Evolutionary conservation across 2,797 vertebrate genomes (phyloP).

Genomic region (Chaenodraco wilsoni): DNA sequence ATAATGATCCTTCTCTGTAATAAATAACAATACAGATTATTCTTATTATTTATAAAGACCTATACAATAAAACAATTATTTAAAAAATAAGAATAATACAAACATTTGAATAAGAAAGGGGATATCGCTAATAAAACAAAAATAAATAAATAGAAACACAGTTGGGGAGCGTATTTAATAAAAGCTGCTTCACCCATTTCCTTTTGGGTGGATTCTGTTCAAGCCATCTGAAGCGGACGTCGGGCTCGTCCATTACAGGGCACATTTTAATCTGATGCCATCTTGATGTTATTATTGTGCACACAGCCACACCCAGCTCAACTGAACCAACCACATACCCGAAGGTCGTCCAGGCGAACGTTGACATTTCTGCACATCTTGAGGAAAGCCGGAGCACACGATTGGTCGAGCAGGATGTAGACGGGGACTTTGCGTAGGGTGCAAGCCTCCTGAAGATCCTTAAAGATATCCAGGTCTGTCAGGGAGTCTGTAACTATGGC

Average conservation of each 20-base stretch:
- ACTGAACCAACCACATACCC: conserved; percentile 79
- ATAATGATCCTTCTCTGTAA: too few species aligned
- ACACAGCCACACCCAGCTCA: conserved; percentile 49
- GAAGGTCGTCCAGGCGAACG: conserved; percentile 88
- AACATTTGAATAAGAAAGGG: too few species aligned
- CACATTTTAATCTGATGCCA: conserved; percentile 26
- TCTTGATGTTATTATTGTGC: conserved; percentile 25
- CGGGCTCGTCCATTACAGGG: neutral
- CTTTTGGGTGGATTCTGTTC: too few species aligned
- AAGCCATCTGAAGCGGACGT: too few species aligned
- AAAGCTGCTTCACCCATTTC: too few species aligned
- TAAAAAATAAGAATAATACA: too few species aligned
- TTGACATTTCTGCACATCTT: conserved; percentile 91
- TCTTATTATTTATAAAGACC: too few species aligned
- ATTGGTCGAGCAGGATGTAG: conserved; percentile 94
- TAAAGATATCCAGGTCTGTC: conserved; percentile 95
- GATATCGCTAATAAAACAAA: too few species aligned
- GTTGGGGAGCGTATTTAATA: too few species aligned
- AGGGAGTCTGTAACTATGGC: conserved; percentile 96
- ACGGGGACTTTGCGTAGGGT: conserved; percentile 87
- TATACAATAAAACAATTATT: too few species aligned
- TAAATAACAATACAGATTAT: too few species aligned
- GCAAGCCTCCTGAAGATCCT: conserved; percentile 92
- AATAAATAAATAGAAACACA: too few species aligned
- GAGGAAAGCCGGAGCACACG: conserved; percentile 87